Base-by-base conservation (phyloP, 2,888 invertebrate species). In the Macaria liturata region DNA sequence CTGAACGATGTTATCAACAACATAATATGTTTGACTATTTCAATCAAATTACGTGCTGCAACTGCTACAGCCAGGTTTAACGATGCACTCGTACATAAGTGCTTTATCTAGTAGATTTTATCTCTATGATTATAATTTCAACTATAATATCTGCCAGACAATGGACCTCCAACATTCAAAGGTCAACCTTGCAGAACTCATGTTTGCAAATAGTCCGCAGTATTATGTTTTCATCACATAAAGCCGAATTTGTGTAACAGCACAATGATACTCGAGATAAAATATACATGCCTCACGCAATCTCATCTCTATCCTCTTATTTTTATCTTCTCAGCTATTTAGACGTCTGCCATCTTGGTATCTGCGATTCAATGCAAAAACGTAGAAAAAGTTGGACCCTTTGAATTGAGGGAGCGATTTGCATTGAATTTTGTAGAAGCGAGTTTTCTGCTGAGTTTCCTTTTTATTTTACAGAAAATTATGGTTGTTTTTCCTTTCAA, bases 321-420 rank as follows among this genome's bases (percentile, higher is more conserved):
- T 54, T 49, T 57, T 55, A 48, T 45, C 30, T 48, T 20, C 20
- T 55, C 7, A 46, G 51, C 59, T 60, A 52, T 60, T 56, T 56
- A 56, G 52, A 53, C 37, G 49, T 55, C 48, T 48, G 32, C 42
- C 49, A 59, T 54, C 54, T 59, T 54, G 54, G 50, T 59, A 54
- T 54, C 30, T 9, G n/a, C 34, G 42, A 54, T 34, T 51, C 40
- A 47, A 51, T 44, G 32, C 47, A 37, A 48, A 53, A 46, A 49
- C 9, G 40, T 32, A 48, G 48, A 45, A 59, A 55, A 54, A 54
- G 9, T 47, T 42, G 43, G 9, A 47, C 20, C 39, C 51, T 44
- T 49, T 44, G 45, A 48, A 54, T 48, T 45, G 50, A 40, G 46
- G 34, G 39, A 49, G 39, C 30, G 4, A 54, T 59, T 54, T 51